phyloP scores from a whole-genome alignment of 2,113 vertebrate genomes.

The Lethenteron reissneri region DNA sequence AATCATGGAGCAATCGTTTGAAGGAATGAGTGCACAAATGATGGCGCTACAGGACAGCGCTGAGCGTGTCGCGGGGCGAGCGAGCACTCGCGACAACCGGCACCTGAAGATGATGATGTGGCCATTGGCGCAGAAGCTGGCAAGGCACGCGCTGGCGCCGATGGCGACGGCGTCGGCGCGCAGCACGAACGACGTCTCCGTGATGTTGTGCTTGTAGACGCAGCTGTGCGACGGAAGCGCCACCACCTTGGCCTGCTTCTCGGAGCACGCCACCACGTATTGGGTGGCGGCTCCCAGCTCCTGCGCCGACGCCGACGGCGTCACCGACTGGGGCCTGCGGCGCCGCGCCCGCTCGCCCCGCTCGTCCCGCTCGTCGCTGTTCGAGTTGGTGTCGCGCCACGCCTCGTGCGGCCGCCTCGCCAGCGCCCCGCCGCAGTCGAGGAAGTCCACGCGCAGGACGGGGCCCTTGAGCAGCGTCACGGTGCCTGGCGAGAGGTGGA shows the following conservation, averaged over 20 bases:
- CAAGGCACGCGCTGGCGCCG: constrained; percentile 65
- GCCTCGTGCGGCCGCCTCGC: constrained; percentile 60
- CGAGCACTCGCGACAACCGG: constrained; percentile 6
- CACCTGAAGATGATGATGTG: constrained; percentile 96
- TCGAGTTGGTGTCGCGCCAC: constrained; percentile 53
- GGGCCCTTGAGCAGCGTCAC: constrained; percentile 69
- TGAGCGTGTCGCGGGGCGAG: too few species aligned
- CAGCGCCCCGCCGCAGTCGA: constrained; percentile 50
- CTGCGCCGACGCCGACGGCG: constrained; percentile 43
- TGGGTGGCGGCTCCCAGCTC: constrained; percentile 57
- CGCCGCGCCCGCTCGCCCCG: constrained; percentile 33
- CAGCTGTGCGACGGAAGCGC: constrained; percentile 86
- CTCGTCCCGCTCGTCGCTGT: constrained; percentile 27
- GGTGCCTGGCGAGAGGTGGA: constrained; percentile 26
- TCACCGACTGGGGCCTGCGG: constrained; percentile 62
- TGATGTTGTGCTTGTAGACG: constrained; percentile 88
- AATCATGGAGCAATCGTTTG: too few species aligned
- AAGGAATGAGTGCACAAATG: too few species aligned
- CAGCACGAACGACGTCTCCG: constrained; percentile 82
- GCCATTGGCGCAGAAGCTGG: constrained; percentile 89
- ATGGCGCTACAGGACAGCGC: too few species aligned
- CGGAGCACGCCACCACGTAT: constrained; percentile 71
- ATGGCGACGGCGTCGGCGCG: constrained; percentile 58
- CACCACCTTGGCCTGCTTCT: constrained; percentile 94
- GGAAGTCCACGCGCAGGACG: constrained; percentile 49